These are phyloP conservation scores for Molossus alvarezi DNA, from an alignment of 2,797 vertebrate species.

Conservation along the genomic window DNA sequence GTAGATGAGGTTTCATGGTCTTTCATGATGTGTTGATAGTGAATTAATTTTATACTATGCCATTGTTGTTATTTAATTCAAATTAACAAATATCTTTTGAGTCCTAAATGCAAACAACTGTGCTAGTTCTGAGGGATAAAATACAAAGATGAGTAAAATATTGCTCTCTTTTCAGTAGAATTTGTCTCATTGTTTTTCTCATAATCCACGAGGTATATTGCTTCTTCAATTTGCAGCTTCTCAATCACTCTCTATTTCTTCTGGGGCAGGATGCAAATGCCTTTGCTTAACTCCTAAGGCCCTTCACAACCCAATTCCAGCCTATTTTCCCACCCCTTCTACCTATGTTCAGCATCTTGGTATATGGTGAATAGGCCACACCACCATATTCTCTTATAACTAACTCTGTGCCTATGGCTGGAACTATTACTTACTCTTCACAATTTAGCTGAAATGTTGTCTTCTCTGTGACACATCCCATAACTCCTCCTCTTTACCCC, in stretches of 20 bases:
- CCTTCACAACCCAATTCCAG: not conserved
- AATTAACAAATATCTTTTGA: conserved; percentile 23
- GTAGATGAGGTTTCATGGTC: not conserved
- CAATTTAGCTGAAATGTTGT: not conserved
- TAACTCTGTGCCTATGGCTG: not conserved
- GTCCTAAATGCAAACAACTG: conserved; percentile 13
- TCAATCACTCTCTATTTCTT: conserved; percentile 10
- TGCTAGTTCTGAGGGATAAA: not conserved
- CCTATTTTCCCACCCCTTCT: not conserved
- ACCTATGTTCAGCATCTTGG: not conserved
- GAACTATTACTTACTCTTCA: not conserved
- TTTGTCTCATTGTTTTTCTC: conserved; percentile 27
- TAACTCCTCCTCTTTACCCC: not conserved
- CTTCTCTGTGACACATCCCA: not conserved
- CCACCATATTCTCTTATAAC: not conserved
- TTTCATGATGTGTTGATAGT: not conserved
- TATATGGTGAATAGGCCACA: not conserved
- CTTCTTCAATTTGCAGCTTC: not conserved
- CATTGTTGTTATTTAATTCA: conserved; percentile 8
- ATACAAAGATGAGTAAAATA: not conserved
- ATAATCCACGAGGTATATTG: not conserved
- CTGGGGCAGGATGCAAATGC: not conserved
- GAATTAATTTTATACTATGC: conserved; percentile 41
- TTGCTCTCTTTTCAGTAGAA: conserved; percentile 28
- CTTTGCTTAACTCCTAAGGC: not conserved